These are phyloP conservation scores for Ladona fulva DNA, from an alignment of 1,140 invertebrate genomes.

Conservation along the genomic window DNA sequence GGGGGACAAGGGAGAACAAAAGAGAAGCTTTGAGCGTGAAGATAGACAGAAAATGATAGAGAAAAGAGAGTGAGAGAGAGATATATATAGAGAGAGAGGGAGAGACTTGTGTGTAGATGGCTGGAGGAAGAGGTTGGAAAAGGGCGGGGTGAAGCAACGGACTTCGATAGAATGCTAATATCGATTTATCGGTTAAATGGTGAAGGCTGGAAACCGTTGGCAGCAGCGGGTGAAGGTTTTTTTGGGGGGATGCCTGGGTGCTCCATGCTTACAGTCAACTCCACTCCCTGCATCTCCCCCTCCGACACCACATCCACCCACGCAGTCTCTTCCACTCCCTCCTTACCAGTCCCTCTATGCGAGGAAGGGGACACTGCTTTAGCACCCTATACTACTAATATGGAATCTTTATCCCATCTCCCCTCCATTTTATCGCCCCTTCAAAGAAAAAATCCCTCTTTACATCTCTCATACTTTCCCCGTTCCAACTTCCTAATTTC, in stretches of 20 bases:
- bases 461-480: background rate
- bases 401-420: background rate
- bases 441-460: background rate
- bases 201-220: background rate
- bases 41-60: too few species aligned
- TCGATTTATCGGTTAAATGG: conserved; percentile 9
- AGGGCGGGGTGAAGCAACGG: background rate
- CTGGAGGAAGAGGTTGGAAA: background rate
- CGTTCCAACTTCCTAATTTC: background rate
- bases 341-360: background rate
- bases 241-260: background rate
- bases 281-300: background rate
- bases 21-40: too few species aligned
- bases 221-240: background rate
- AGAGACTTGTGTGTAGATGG: background rate
- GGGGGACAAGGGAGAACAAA: too few species aligned
- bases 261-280: conserved; percentile 2
- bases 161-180: conserved; percentile 7
- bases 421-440: background rate
- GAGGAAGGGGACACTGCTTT: too few species aligned
- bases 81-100: too few species aligned
- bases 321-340: background rate
- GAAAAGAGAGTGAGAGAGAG: too few species aligned
- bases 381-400: too few species aligned
- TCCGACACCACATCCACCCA: background rate